A percentile compares a stretch with the other conserved stretches of the same genome.
Conservation (phyloP, 2,888 invertebrate genomes). For the Plagiodera versicolora region DNA sequence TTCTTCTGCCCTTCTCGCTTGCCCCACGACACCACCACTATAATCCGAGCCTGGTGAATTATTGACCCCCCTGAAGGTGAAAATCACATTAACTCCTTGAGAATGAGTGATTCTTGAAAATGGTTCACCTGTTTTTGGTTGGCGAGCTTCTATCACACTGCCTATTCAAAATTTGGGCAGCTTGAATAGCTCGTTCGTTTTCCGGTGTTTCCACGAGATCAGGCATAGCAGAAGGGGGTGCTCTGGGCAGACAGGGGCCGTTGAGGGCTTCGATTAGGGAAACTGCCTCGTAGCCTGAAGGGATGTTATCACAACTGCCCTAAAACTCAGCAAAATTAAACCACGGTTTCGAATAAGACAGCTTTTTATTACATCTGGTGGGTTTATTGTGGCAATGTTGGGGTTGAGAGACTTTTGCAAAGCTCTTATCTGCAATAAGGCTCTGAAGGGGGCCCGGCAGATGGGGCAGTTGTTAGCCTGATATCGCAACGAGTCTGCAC, state of each 20-base stretch:
- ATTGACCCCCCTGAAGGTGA: slow-evolving; percentile 22
- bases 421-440: slow-evolving; percentile 92
- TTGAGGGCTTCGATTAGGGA: slow-evolving; percentile 94
- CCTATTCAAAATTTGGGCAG: slow-evolving; percentile 69
- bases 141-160: slow-evolving; percentile 57
- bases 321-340: no score
- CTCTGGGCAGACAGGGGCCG: slow-evolving; percentile 74
- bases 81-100: not conserved
- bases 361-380: slow-evolving; percentile 63
- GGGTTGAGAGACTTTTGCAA: slow-evolving; percentile 72
- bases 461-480: slow-evolving; percentile 99
- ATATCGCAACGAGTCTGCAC: slow-evolving; percentile 95
- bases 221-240: slow-evolving; percentile 53
- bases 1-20: slow-evolving; percentile 62
- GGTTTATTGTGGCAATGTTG: slow-evolving; percentile 59
- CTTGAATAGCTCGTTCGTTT: slow-evolving; percentile 67
- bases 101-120: no score
- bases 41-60: slow-evolving; percentile 58
- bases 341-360: no score
- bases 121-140: slow-evolving; percentile 50
- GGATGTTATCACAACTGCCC: slow-evolving; percentile 82
- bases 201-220: slow-evolving; percentile 62
- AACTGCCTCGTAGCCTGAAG: slow-evolving; percentile 90
- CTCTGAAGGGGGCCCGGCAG: slow-evolving; percentile 97
- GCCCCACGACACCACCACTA: slow-evolving; percentile 73